A percentile compares a stretch with the other conserved stretches of the same genome.
phyloP scores from a whole-genome alignment of 2,888 invertebrate species.

The Mythimna lalbum region DNA sequence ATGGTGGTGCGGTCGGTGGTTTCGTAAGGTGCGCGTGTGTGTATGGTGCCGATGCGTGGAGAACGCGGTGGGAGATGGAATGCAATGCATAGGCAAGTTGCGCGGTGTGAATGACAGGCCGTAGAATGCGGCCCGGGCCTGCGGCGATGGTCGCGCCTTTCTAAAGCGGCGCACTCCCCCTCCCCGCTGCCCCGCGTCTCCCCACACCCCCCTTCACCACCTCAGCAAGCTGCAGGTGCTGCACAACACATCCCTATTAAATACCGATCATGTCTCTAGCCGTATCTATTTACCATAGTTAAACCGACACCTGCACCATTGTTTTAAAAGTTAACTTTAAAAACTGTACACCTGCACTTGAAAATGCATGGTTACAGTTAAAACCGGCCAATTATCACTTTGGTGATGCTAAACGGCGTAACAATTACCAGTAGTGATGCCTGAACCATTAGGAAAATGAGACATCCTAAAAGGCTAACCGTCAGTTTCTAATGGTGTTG shows the following conservation, averaged over 20 bases:
- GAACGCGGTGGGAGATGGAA: slow-evolving; percentile 88
- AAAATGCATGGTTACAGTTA: slow-evolving; percentile 74
- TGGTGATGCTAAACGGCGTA: slow-evolving; percentile 68
- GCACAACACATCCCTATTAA: slow-evolving; percentile 89
- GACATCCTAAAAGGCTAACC: slow-evolving; percentile 47
- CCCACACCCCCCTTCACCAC: slow-evolving; percentile 79
- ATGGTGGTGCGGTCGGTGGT: slow-evolving; percentile 77
- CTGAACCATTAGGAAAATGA: slow-evolving; percentile 51
- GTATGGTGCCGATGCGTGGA: slow-evolving; percentile 80
- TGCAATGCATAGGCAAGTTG: slow-evolving; percentile 90
- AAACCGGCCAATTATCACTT: slow-evolving; percentile 75
- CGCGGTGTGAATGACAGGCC: slow-evolving; percentile 91
- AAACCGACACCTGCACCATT: slow-evolving; percentile 86
- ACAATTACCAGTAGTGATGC: slow-evolving; percentile 66
- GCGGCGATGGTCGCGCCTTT: slow-evolving; percentile 91
- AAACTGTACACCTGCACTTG: slow-evolving; percentile 80
- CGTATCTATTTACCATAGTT: slow-evolving; percentile 88
- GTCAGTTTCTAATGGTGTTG: slow-evolving; percentile 41
- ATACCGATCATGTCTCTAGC: slow-evolving; percentile 89
- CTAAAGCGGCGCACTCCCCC: slow-evolving; percentile 89
- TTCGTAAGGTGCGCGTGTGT: slow-evolving; percentile 83
- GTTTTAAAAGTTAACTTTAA: slow-evolving; percentile 86
- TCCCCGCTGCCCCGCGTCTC: slow-evolving; percentile 75
- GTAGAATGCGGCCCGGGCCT: slow-evolving; percentile 90
- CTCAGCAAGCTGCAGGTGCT: slow-evolving; percentile 87